Conservation (phyloP, 2,797 vertebrate species). For the Mus caroli region DNA sequence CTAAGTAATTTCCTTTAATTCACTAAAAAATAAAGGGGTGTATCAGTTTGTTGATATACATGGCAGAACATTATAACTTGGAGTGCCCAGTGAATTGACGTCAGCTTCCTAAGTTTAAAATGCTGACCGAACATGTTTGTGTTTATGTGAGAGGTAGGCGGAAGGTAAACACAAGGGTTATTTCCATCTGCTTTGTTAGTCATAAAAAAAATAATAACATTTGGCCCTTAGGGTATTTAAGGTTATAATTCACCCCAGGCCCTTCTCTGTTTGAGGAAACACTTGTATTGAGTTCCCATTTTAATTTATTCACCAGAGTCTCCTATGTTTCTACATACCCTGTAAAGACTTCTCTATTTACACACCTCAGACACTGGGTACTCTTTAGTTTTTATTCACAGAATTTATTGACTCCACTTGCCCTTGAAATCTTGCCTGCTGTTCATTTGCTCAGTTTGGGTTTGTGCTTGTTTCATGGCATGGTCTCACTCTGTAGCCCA, state of each 20-base stretch:
- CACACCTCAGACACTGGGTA: background rate
- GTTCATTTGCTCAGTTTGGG: background rate
- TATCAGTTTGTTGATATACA: slow-evolving; percentile 65
- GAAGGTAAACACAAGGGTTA: background rate
- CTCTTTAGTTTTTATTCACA: slow-evolving; percentile 35
- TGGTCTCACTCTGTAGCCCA: background rate
- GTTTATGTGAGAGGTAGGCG: background rate
- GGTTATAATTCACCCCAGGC: slow-evolving; percentile 10
- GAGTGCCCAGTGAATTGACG: slow-evolving; percentile 56
- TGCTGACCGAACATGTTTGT: slow-evolving; percentile 46
- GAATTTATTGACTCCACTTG: background rate
- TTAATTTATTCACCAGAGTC: slow-evolving; percentile 16
- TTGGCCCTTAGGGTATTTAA: slow-evolving; percentile 70
- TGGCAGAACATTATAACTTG: slow-evolving; percentile 56
- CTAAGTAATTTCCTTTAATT: slow-evolving; percentile 83
- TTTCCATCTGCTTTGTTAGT: slow-evolving; percentile 72
- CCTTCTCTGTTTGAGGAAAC: slow-evolving; percentile 65
- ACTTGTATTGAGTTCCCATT: background rate
- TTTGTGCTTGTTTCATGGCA: background rate
- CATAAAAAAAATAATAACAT: slow-evolving; percentile 55
- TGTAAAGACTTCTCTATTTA: slow-evolving; percentile 24
- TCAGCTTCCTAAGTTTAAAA: slow-evolving; percentile 77
- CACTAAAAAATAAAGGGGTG: slow-evolving; percentile 76
- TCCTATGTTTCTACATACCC: background rate
- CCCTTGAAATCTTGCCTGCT: background rate